These are phyloP conservation scores for Plutella xylostella DNA, from an alignment of 2,888 invertebrate species.

Conservation along the genomic window DNA sequence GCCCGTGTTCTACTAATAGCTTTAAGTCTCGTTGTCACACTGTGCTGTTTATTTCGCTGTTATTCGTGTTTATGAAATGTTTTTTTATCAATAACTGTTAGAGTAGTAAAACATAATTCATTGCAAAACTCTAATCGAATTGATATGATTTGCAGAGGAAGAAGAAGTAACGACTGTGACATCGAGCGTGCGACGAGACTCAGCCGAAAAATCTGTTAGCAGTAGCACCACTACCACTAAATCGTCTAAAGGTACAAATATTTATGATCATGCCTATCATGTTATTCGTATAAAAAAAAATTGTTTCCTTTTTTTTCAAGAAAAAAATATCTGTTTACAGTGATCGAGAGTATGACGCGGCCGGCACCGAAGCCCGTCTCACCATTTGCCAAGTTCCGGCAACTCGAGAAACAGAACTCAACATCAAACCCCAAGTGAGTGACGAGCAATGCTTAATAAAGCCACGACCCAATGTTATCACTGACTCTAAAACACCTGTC, in stretches of 20 bases:
- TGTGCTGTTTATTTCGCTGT: conserved; percentile 39
- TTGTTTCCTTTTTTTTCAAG: background rate
- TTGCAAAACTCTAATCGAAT: background rate
- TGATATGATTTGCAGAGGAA: conserved; percentile 44
- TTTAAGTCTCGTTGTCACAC: conserved; percentile 52
- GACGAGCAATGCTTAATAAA: too few relatives aligned
- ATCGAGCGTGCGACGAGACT: conserved; percentile 59
- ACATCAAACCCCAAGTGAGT: conserved; percentile 83
- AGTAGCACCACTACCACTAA: conserved; percentile 70
- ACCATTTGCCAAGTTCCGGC: conserved; percentile 92
- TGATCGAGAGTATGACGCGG: conserved; percentile 65
- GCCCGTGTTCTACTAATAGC: conserved; percentile 66
- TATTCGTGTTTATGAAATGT: conserved; percentile 33
- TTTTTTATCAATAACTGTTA: background rate
- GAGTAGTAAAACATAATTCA: background rate
- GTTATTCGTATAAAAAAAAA: background rate
- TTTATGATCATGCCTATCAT: background rate
- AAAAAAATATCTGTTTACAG: conserved; percentile 29
- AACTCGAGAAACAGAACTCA: conserved; percentile 90
- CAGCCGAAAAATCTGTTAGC: conserved; percentile 70
- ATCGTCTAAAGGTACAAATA: conserved; percentile 65
- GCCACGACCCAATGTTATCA: too few relatives aligned
- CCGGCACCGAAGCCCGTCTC: conserved; percentile 78
- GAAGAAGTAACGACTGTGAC: conserved; percentile 52
- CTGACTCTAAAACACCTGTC: too few relatives aligned